Base-by-base conservation (phyloP, 2,888 invertebrate species). In the Ormyrus pomaceus region DNA sequence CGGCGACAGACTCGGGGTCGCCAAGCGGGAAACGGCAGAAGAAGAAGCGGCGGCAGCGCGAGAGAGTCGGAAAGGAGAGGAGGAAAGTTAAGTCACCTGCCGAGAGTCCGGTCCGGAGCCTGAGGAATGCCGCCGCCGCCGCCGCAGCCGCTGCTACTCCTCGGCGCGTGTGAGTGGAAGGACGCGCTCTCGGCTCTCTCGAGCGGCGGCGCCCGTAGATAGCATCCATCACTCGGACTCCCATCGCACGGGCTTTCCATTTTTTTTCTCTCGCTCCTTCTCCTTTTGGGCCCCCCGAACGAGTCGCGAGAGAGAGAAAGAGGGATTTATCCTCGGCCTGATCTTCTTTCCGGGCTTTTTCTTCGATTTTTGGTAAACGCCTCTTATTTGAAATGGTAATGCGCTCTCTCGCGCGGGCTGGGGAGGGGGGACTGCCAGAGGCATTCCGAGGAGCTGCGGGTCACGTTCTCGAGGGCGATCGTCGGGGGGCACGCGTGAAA, bases 1-100 rank as follows among this genome's bases (percentile, higher is more conserved):
- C 34, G 34, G 34, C 34, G 34, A 34, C 34, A 34, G 34, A 34
- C 34, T 34, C 34, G 34, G 34, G 34, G 34, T 34, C 34, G 34
- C 34, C 34, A 34, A 34, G 34, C 34, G 34, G 34, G 34, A 34
- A 34, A 34, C 34, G 34, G 34, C 34, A n/a, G 13, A 0, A 2
- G 34, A 4, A 34, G 34, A 34, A 34, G 34, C 34, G 34, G 34
- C 1, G 34, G 34, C 34, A 34, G 34, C 34, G 34, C 34, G 34
- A 3, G 4, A 4, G 34, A 34, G 34, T 34, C 34, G 34, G 34
- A 4, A 34, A 34, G 34, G 34, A 34, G 55, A 34, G 55, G 46
- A 51, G 69, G 56, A 53, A 11, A 55, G 66, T 66, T 46, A 61
- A 80, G 80, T 77, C 80, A 81, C 80, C 80, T 77, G 80, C 74